phyloP scores from a whole-genome alignment of 2,797 vertebrate species.

The Nyctalus aviator region DNA sequence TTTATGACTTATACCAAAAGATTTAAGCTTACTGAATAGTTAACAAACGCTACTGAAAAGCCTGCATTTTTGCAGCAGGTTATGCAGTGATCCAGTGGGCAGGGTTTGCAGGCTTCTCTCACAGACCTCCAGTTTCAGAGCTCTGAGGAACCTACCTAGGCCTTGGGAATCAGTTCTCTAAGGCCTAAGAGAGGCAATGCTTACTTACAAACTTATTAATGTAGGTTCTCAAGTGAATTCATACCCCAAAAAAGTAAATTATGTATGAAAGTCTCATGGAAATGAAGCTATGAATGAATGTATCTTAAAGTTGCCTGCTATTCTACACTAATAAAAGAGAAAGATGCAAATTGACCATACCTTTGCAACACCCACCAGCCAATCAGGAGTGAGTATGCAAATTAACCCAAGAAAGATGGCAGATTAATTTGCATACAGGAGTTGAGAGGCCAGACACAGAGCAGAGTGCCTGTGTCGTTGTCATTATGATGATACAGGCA shows the following conservation, averaged over 20 bases:
- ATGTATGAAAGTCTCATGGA: not conserved
- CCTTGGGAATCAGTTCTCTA: not conserved
- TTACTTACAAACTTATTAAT: not conserved
- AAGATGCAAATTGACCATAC: too few species aligned
- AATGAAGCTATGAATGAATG: not conserved
- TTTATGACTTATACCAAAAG: not conserved
- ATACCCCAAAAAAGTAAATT: not conserved
- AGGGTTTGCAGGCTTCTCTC: not conserved
- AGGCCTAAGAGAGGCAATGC: not conserved
- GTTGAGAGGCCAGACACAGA: too few species aligned
- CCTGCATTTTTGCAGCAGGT: not conserved
- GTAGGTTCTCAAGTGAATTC: not conserved
- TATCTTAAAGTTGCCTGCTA: not conserved
- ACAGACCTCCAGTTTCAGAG: not conserved
- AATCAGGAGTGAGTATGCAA: too few species aligned
- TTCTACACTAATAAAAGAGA: not conserved
- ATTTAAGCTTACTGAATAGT: not conserved
- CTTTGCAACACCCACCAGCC: too few species aligned
- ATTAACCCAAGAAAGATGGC: too few species aligned
- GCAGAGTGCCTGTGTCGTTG: too few species aligned
- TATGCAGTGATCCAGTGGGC: accelerated
- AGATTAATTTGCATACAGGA: too few species aligned
- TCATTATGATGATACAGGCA: too few species aligned
- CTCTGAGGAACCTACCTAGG: not conserved
- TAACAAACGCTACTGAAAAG: not conserved